These are phyloP conservation scores for Sphaeridia pumilis DNA, from an alignment of 2,888 invertebrate genomes.

Conservation along the genomic window DNA sequence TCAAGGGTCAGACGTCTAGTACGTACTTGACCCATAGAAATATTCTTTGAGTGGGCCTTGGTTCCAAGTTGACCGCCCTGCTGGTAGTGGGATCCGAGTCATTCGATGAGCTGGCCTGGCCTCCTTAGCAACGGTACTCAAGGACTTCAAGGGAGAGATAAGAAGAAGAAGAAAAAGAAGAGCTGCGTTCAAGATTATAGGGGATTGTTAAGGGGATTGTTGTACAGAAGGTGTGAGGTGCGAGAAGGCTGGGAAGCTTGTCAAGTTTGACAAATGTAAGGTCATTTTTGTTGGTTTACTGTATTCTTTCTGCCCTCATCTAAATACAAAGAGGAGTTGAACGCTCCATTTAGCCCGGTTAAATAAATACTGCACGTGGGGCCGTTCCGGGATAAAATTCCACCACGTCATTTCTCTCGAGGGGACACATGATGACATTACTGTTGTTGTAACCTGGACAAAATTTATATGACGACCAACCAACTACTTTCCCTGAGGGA, in stretches of 20 bases:
- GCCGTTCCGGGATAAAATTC: too few species aligned
- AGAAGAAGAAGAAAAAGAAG: background rate
- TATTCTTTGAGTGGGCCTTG: background rate
- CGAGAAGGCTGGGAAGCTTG: constrained; percentile 15
- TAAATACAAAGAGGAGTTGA: background rate
- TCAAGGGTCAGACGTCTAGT: too few species aligned
- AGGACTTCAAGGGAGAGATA: too few species aligned
- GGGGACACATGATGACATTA: too few species aligned
- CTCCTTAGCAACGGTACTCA: too few species aligned
- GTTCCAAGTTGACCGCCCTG: too few species aligned
- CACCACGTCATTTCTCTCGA: constrained; percentile 1
- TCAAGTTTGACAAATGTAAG: constrained; percentile 20
- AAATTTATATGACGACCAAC: too few species aligned
- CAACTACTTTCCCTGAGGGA: too few species aligned
- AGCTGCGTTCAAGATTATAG: background rate
- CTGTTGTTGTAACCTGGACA: too few species aligned
- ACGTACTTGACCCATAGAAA: background rate
- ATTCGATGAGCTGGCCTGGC: too few species aligned
- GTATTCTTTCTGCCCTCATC: constrained; percentile 1
- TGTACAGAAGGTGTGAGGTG: constrained; percentile 16
- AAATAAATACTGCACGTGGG: too few species aligned
- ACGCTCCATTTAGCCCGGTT: constrained; percentile 4
- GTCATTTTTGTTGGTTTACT: constrained; percentile 6
- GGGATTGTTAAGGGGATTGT: constrained; percentile 7
- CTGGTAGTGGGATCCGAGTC: too few species aligned